phyloP scores from a whole-genome alignment of 2,888 invertebrate genomes.

The Amphimallon solstitiale region DNA sequence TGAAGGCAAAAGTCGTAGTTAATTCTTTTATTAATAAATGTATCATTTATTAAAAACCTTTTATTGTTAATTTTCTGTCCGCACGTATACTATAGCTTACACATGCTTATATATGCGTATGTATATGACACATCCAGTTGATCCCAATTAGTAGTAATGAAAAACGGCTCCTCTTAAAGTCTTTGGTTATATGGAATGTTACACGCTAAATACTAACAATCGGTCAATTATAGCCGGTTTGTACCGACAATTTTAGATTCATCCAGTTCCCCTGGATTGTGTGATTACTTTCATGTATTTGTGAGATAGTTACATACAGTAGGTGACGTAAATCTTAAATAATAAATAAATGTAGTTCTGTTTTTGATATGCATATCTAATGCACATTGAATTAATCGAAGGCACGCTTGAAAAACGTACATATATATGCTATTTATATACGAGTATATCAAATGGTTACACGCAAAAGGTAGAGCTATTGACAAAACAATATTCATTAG shows the following conservation, averaged over 20 bases:
- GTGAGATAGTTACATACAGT: background rate
- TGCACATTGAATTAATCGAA: no score
- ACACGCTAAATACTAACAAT: constrained; percentile 22
- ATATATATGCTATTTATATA: no score
- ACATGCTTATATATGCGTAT: background rate
- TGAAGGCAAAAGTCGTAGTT: background rate
- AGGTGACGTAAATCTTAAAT: background rate
- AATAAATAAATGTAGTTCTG: background rate
- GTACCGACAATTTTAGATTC: constrained; percentile 49
- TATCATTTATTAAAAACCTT: background rate
- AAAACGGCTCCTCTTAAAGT: constrained; percentile 6
- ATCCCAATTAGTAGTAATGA: constrained; percentile 47
- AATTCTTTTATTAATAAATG: background rate
- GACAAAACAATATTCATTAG: no score
- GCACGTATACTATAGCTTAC: background rate
- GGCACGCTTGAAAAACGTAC: no score
- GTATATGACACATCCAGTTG: constrained; percentile 43
- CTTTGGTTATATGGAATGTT: constrained; percentile 4
- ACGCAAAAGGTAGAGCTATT: no score
- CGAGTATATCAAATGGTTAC: no score
- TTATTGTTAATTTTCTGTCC: background rate
- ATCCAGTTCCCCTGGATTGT: constrained; percentile 45
- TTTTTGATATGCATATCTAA: no score
- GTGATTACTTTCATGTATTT: constrained; percentile 3
- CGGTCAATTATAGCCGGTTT: constrained; percentile 53